Evolutionary conservation across 1,140 invertebrate species (phyloP).

Genomic region (Heliconius himera): DNA sequence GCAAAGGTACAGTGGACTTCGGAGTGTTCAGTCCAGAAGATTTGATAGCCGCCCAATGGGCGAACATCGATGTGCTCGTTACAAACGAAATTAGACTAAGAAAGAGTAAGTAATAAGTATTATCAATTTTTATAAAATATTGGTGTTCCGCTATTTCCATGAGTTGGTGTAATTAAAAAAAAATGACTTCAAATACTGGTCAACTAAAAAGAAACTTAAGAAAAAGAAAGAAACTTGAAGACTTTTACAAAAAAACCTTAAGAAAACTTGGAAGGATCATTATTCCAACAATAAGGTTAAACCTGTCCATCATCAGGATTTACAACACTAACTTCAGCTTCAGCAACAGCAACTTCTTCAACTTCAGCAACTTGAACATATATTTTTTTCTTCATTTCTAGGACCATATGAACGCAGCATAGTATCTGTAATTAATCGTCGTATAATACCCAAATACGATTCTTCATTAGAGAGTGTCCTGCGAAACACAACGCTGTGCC

Average conservation of each 20-base stretch:
- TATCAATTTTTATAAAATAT: not conserved
- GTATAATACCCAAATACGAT: conserved; percentile 60
- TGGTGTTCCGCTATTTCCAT: not conserved
- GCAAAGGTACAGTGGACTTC: conserved; percentile 89
- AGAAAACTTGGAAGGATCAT: too few relatives aligned
- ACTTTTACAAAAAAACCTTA: too few relatives aligned
- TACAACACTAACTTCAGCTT: too few relatives aligned
- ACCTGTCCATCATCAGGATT: too few relatives aligned
- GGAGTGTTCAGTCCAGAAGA: conserved; percentile 92
- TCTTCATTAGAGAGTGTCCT: conserved; percentile 81
- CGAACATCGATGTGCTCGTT: conserved; percentile 84
- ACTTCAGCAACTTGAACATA: not conserved
- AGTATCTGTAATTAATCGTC: conserved; percentile 86
- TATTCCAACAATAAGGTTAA: too few relatives aligned
- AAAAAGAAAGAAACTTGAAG: too few relatives aligned
- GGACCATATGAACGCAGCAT: conserved; percentile 85
- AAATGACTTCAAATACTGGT: too few relatives aligned
- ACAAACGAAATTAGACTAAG: conserved; percentile 86
- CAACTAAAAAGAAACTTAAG: too few relatives aligned
- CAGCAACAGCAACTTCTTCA: not conserved
- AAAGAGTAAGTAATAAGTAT: conserved; percentile 61
- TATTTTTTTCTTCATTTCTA: conserved; percentile 51
- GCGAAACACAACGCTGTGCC: conserved; percentile 86
- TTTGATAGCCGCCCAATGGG: conserved; percentile 87
- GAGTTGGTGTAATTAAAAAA: too few relatives aligned